Evolutionary conservation across 2,888 invertebrate genomes (phyloP).

Genomic region (Conistra vaccinii): DNA sequence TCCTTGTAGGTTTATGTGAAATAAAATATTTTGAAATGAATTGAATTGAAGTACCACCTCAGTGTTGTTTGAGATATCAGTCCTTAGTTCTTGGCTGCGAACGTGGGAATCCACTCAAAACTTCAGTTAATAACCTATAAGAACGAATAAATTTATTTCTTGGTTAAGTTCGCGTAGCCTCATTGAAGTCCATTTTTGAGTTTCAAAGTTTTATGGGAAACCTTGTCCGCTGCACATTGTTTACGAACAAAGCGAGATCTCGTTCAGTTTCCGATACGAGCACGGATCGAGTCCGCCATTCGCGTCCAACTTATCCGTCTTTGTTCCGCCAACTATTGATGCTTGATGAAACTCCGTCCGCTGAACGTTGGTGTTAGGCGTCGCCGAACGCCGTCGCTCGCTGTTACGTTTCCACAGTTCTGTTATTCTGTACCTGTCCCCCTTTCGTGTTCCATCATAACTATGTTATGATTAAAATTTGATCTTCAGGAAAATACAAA

Average conservation of each 20-base stretch:
- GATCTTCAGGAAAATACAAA: slow-evolving; percentile 5
- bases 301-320: slow-evolving; percentile 83
- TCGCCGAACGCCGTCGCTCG: slow-evolving; percentile 9
- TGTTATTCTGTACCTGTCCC: slow-evolving; percentile 37
- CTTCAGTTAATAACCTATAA: slow-evolving; percentile 62
- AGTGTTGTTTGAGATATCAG: slow-evolving; percentile 43
- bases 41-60: too few species aligned
- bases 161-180: slow-evolving; percentile 59
- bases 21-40: too few species aligned
- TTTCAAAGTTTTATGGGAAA: slow-evolving; percentile 81
- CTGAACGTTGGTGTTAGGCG: slow-evolving; percentile 57
- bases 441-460: slow-evolving; percentile 33
- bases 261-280: slow-evolving; percentile 78
- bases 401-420: slow-evolving; percentile 35
- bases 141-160: slow-evolving; percentile 62
- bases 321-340: slow-evolving; percentile 84
- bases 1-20: too few species aligned
- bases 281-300: slow-evolving; percentile 77
- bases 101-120: slow-evolving; percentile 62
- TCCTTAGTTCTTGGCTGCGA: slow-evolving; percentile 32
- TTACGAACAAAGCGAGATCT: slow-evolving; percentile 85
- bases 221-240: slow-evolving; percentile 84
- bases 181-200: slow-evolving; percentile 76
- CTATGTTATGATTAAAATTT: slow-evolving; percentile 26
- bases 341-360: slow-evolving; percentile 81